Evolutionary conservation across 2,888 invertebrate genomes (phyloP).

Genomic region (Aethes cnicana): DNA sequence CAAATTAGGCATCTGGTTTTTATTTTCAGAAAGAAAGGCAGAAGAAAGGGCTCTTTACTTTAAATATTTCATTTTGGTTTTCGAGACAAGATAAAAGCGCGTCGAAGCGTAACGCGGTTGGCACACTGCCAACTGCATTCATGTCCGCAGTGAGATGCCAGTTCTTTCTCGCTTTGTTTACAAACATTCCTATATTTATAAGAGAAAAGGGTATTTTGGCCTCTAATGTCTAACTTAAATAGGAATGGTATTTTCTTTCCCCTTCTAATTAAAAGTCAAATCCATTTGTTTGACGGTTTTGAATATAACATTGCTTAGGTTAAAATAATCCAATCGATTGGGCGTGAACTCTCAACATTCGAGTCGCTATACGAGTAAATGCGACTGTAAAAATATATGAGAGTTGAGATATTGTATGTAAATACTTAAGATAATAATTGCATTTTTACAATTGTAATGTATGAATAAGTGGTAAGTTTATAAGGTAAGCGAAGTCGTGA

Average conservation of each 20-base stretch:
- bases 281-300: too few species aligned
- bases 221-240: too few species aligned
- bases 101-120: slow-evolving; percentile 56
- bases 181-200: slow-evolving; percentile 55
- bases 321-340: too few species aligned
- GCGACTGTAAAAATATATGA: too few species aligned
- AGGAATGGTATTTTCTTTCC: too few species aligned
- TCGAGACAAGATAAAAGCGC: slow-evolving; percentile 66
- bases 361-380: too few species aligned
- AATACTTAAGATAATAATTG: not conserved
- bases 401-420: not conserved
- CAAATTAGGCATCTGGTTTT: slow-evolving; percentile 32
- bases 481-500: slow-evolving; percentile 35
- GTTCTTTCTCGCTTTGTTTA: slow-evolving; percentile 56
- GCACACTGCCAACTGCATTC: slow-evolving; percentile 64
- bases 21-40: slow-evolving; percentile 48
- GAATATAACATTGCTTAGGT: too few species aligned
- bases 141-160: slow-evolving; percentile 54
- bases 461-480: slow-evolving; percentile 34
- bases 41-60: slow-evolving; percentile 60
- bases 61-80: slow-evolving; percentile 63
- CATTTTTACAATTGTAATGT: slow-evolving; percentile 17
- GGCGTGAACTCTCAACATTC: too few species aligned
- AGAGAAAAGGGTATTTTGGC: slow-evolving; percentile 31
- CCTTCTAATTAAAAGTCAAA: too few species aligned